phyloP scores from a whole-genome alignment of 2,113 vertebrate species.

The Dromiciops gliroides region DNA sequence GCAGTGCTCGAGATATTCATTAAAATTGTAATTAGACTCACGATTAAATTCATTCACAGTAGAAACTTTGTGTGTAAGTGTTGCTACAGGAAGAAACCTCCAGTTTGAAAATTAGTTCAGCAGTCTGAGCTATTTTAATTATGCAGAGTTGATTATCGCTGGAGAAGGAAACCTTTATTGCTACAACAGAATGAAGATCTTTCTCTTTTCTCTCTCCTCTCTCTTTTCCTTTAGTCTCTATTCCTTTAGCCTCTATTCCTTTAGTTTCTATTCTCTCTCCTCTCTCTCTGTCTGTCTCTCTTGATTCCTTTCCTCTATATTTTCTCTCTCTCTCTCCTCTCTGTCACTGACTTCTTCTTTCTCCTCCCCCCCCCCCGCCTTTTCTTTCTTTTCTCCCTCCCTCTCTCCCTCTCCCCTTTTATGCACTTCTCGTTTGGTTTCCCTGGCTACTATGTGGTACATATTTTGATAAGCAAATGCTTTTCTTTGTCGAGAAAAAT shows the following conservation, averaged over 20 bases:
- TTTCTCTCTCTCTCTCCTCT: not conserved
- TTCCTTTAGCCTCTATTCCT: too few species aligned
- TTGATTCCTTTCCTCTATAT: not conserved
- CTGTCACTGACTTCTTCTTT: too few species aligned
- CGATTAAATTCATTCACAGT: conserved; percentile 86
- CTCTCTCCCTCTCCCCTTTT: not conserved
- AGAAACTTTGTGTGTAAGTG: conserved; percentile 86
- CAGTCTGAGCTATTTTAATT: conserved; percentile 88
- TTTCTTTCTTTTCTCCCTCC: not conserved
- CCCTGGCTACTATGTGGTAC: conserved; percentile 74
- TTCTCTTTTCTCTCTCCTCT: not conserved
- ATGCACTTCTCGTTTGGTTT: conserved; percentile 68
- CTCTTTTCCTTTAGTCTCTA: too few species aligned
- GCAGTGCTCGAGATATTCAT: conserved; percentile 87
- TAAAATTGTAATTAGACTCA: conserved; percentile 91
- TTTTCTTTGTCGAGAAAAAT: conserved; percentile 79
- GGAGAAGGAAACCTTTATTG: conserved; percentile 87
- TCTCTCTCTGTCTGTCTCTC: not conserved
- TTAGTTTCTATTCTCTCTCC: too few species aligned
- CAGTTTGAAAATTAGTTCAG: conserved; percentile 88
- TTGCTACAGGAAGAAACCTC: conserved; percentile 87
- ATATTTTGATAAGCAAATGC: conserved; percentile 82
- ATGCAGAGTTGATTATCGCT: conserved; percentile 87
- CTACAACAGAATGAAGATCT: conserved; percentile 83
- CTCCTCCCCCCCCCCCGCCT: not conserved